Base-by-base conservation (phyloP, 2,113 vertebrate genomes). In the Glaucidium brasilianum region DNA sequence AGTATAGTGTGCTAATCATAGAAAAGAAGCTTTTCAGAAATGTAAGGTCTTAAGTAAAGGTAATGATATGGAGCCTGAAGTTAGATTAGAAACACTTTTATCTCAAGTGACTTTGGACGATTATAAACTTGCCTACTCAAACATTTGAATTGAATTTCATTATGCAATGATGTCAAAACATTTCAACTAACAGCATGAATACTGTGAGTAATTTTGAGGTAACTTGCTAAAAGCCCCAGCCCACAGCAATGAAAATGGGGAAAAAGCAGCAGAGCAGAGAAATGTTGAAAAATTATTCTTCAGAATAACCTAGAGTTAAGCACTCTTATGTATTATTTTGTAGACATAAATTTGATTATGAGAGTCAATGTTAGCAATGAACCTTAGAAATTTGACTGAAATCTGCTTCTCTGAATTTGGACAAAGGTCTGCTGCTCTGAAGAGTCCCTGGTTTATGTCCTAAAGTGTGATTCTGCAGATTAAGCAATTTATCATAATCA, bases 241-340 rank as follows among this genome's bases (percentile, higher is more conserved):
- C 6, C 18, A 29, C 1, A 0, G 50, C 5, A 29, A n/a, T 9
- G 3, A 74, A 74, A 86, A 45, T 25, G 5, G 4, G 11, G 9
- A 81, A 71, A 60, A 1, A n/a, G 6, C 8, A 85, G 3, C 6
- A 50, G 3, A 2, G 3, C 5, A 27, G 90, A 63, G 4, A 66
- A 71, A 47, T 7, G 8, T 27, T 59, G 17, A 58, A 77, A 63
- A 74, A 0, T 0, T 16, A 17, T 41, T 56, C 4, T 56, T 83
- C 14, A 21, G 45, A 80, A 26, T 7, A 37, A 32, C 6, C 4
- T 25, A 45, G 0, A 35, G 18, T 37, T 55, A 85, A 59, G 1
- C 4, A 8, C 34, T 87, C 14, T 41, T 77, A n/a, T 63, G 0
- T 29, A 50, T 2, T 7, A 20, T 47, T 84, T 59, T 76, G 27